Evolutionary conservation across 2,797 vertebrate genomes (phyloP).

Genomic region (Molossus alvarezi): DNA sequence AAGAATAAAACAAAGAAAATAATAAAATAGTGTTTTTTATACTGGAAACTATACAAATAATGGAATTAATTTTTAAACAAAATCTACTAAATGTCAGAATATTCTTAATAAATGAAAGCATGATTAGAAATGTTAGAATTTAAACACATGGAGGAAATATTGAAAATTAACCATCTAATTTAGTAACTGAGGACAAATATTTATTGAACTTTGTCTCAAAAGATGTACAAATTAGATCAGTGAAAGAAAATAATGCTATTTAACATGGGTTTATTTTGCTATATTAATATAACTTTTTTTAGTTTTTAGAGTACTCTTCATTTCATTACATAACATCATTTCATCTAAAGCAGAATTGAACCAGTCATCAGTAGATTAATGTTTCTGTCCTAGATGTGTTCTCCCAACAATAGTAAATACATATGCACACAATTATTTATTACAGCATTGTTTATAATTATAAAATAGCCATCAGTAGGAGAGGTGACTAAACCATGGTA

Average conservation of each 20-base stretch:
- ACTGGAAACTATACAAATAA: neutral
- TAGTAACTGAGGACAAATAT: conserved; percentile 15
- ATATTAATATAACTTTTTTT: conserved; percentile 3
- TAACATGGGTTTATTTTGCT: conserved; percentile 1
- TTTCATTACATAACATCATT: conserved; percentile 14
- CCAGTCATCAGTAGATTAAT: neutral
- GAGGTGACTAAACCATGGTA: neutral
- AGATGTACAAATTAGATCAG: neutral
- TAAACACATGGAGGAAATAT: conserved; percentile 10
- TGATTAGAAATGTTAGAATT: conserved; percentile 38
- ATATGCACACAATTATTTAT: neutral
- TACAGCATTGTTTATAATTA: neutral
- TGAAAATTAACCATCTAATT: neutral
- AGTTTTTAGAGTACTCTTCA: neutral
- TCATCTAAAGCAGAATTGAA: neutral
- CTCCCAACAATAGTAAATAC: conserved; percentile 8
- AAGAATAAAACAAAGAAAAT: conserved; percentile 24
- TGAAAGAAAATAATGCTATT: conserved; percentile 3
- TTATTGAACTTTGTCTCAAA: conserved; percentile 22
- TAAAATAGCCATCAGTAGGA: neutral
- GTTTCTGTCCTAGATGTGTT: neutral
- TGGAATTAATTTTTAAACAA: conserved; percentile 1
- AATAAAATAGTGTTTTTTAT: neutral
- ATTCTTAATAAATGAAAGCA: conserved; percentile 34
- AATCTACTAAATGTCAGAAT: conserved; percentile 28